Conservation (phyloP, 2,888 invertebrate genomes). For the Zaprionus lineosus region DNA sequence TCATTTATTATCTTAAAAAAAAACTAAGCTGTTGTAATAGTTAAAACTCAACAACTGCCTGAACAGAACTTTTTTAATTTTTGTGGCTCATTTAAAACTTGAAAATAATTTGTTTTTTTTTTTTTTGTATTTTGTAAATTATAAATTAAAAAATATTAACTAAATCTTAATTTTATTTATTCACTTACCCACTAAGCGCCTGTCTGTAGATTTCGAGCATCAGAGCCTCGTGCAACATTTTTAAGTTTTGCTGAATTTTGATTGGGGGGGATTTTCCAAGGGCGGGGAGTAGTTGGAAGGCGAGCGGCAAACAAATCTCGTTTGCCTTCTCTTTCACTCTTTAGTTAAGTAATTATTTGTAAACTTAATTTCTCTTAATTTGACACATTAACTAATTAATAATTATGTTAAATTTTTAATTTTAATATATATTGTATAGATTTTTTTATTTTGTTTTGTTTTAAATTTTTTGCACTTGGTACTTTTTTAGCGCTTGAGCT, state of each 20-base stretch:
- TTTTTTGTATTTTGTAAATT: too few species aligned
- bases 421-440: constrained; percentile 15
- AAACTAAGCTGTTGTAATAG: too few species aligned
- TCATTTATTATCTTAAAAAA: too few species aligned
- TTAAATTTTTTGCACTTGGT: constrained; percentile 78
- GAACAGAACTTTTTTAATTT: too few species aligned
- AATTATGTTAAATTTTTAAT: constrained; percentile 22
- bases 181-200: constrained; percentile 81
- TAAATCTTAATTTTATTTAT: neutral
- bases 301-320: constrained; percentile 7
- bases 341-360: neutral
- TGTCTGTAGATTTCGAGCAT: constrained; percentile 83
- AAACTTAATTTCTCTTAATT: constrained; percentile 62
- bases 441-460: constrained; percentile 27
- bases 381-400: constrained; percentile 65
- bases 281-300: neutral
- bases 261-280: constrained; percentile 28
- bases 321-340: constrained; percentile 7
- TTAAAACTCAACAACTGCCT: too few species aligned
- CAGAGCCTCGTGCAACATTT: constrained; percentile 82
- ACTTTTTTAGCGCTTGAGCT: constrained; percentile 68
- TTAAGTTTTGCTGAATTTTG: constrained; percentile 78
- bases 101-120: too few species aligned
- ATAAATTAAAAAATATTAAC: neutral
- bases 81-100: too few species aligned